Conservation (phyloP, 2,797 vertebrate species). For the Odontamblyopus rebecca region DNA sequence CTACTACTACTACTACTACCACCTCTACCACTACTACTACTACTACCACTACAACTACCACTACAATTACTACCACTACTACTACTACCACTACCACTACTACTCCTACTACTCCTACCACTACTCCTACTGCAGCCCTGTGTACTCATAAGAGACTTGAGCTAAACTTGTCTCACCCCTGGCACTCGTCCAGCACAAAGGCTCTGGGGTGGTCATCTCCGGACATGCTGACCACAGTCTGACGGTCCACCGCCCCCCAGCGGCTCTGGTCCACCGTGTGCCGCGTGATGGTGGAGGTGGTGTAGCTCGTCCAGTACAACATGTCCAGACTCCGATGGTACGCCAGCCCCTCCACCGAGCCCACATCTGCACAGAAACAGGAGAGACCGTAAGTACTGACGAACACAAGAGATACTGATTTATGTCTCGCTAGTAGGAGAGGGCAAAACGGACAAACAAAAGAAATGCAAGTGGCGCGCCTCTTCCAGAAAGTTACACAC, state of each 20-base stretch:
- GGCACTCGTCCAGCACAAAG: conserved; percentile 91
- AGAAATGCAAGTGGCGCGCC: too few relatives aligned
- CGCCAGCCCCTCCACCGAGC: conserved; percentile 94
- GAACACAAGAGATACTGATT: conserved; percentile 3
- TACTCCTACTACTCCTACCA: background rate
- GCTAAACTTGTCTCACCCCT: too few relatives aligned
- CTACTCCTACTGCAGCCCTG: too few relatives aligned
- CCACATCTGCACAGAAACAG: conserved; percentile 81
- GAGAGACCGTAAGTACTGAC: conserved; percentile 14
- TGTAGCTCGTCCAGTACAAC: conserved; percentile 97
- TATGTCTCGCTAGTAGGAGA: background rate
- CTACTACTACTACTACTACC: background rate
- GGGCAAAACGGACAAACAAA: background rate
- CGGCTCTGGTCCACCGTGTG: conserved; percentile 93
- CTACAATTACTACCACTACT: background rate
- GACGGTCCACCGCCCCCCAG: conserved; percentile 87
- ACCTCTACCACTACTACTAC: background rate
- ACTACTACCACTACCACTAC: background rate
- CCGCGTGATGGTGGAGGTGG: conserved; percentile 93
- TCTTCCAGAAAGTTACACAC: too few relatives aligned
- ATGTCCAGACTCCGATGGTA: conserved; percentile 97
- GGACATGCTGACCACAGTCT: conserved; percentile 97
- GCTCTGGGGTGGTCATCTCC: conserved; percentile 95
- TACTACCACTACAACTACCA: background rate
- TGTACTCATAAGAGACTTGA: too few relatives aligned